Evolutionary conservation across 1,140 invertebrate species (phyloP), one percentile per base, ranked within the genome.

Genomic region (Meloidogyne floridensis): DNA sequence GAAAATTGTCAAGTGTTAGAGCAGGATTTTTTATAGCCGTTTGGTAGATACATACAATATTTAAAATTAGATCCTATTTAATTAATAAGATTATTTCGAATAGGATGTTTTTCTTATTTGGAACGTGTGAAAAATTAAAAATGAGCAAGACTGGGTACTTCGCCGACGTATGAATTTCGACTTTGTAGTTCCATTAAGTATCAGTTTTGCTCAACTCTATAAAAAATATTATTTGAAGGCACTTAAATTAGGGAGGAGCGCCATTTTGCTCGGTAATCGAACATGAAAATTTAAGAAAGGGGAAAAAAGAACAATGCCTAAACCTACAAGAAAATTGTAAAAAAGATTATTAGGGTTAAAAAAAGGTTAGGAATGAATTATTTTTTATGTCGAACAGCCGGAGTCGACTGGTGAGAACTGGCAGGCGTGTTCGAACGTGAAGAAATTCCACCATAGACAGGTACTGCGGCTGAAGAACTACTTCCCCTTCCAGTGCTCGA

Each of bases 311-410:
- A 65, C 5, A 59, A 15, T 13, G 56, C n/a, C 59, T 65, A 8
- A 18, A 65, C 59, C 59, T 65, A 59, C 56, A n/a, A 65, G 59
- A 5, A 65, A 65, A 65, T n/a, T 65, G 4, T n/a, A n/a, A 65
- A 65, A 65, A 65, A 65, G 1, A 15, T 15, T 15, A n/a, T 6
- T n/a, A n/a, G 15, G 0, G 7, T 47, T 47, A 47, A 47, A 47
- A 47, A 47, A 65, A 18, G 13, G n/a, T n/a, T n/a, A 65, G 59
- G 59, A 65, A 65, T 54, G 53, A 69, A 47, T 87, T 80, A 86
- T 80, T 86, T 87, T 75, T 86, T 86, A 54, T 86, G 86, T 43
- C 85, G 85, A 54, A 84, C 79, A 18, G 85, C 86, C 43, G 85
- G 85, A 32, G 85, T 86, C 18, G 85, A 87, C 53, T 86, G 85